A percentile compares a stretch with the other conserved stretches of the same genome.
These are phyloP conservation scores for Gnathonemus echidnorhynchus DNA, from an alignment of 2,113 vertebrate genomes.

Conservation along the genomic window DNA sequence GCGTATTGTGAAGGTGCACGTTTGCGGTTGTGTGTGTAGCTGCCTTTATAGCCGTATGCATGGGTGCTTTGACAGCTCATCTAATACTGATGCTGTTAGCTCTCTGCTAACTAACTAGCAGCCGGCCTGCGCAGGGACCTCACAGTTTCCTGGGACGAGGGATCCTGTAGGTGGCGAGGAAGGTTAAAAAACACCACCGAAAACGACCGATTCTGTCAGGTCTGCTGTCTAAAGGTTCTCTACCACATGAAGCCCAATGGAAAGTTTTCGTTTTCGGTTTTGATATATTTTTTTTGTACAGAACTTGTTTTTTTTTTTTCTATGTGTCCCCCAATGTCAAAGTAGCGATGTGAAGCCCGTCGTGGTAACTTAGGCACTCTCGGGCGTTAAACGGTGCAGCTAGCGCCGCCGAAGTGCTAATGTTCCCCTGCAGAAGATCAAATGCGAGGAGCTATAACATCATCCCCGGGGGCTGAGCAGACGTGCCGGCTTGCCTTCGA, in stretches of 20 bases:
- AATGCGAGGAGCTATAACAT: background rate
- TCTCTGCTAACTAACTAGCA: constrained; percentile 8
- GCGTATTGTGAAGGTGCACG: background rate
- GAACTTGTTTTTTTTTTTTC: background rate
- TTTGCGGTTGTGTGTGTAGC: no score
- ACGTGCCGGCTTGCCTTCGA: background rate
- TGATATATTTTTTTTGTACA: background rate
- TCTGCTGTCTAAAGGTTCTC: background rate
- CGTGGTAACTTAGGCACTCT: background rate
- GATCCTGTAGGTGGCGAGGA: constrained; percentile 12
- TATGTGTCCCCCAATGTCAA: background rate
- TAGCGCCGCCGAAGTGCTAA: background rate
- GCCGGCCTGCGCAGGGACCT: constrained; percentile 15
- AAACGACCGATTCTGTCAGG: background rate
- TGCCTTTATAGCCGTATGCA: background rate
- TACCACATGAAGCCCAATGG: background rate
- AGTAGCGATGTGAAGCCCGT: background rate
- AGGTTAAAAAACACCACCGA: background rate
- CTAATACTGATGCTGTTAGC: constrained; percentile 10
- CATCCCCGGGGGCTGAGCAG: background rate
- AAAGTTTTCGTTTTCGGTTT: background rate
- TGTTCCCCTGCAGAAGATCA: background rate
- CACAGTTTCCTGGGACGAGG: constrained; percentile 4
- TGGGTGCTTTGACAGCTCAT: background rate
- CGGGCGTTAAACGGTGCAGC: background rate